These are phyloP conservation scores for Zeuzera pyrina DNA, from an alignment of 2,888 invertebrate species.

Conservation along the genomic window DNA sequence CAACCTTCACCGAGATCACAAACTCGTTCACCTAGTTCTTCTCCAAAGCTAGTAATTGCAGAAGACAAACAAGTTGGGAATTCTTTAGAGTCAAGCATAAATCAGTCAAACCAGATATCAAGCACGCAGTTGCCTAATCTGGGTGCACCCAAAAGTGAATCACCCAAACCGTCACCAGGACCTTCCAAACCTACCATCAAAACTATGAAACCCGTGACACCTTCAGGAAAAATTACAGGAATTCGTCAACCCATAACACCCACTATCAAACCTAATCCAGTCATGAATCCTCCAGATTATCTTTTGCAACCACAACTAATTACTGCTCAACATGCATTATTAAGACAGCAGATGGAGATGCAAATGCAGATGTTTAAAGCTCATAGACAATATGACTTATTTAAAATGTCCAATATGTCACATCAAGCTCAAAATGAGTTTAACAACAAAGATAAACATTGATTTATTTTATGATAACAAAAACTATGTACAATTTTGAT, in stretches of 20 bases:
- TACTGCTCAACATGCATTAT: conserved; percentile 22
- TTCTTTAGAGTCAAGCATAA: conserved; percentile 38
- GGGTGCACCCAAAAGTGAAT: conserved; percentile 38
- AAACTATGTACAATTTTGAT: no score
- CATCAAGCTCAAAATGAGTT: conserved; percentile 54
- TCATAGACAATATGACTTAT: no score
- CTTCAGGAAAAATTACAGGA: conserved; percentile 38
- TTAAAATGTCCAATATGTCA: conserved; percentile 51
- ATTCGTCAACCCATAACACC: conserved; percentile 44
- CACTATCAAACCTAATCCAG: conserved; percentile 33
- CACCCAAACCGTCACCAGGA: conserved; percentile 41
- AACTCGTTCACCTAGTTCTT: conserved; percentile 67
- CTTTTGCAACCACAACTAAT: conserved; percentile 38
- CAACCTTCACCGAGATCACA: conserved; percentile 58
- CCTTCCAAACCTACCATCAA: conserved; percentile 47
- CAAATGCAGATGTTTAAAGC: conserved; percentile 43
- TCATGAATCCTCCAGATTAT: conserved; percentile 41
- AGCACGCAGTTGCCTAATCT: conserved; percentile 49
- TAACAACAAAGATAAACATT: conserved; percentile 46
- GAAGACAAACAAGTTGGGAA: conserved; percentile 57
- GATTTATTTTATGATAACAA: no score
- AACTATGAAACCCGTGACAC: conserved; percentile 37
- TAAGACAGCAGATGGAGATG: conserved; percentile 56
- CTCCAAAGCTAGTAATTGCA: conserved; percentile 65
- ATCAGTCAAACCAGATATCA: conserved; percentile 57